These are phyloP conservation scores for Oncorhynchus gorbuscha DNA, from an alignment of 2,113 vertebrate genomes.

Conservation along the genomic window DNA sequence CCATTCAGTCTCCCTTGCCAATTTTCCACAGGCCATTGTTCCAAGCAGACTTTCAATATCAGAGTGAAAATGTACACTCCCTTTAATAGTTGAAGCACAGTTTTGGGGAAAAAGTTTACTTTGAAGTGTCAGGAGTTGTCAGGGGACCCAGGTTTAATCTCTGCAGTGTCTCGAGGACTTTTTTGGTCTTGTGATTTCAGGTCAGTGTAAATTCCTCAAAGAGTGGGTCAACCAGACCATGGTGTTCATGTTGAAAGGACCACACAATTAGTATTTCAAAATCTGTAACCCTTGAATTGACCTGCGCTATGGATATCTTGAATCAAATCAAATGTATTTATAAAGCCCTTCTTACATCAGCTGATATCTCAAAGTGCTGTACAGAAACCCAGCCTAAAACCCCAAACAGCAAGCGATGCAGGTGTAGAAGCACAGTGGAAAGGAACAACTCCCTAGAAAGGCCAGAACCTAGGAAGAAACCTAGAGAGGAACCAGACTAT, in stretches of 20 bases:
- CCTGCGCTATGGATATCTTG: background rate
- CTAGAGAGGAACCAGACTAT: too few species aligned
- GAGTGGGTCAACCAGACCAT: constrained; percentile 4
- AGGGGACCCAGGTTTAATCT: constrained; percentile 12
- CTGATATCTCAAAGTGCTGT: too few species aligned
- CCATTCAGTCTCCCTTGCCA: constrained; percentile 34
- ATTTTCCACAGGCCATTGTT: constrained; percentile 30
- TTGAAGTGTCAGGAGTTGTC: constrained; percentile 15
- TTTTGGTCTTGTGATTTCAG: constrained; percentile 17
- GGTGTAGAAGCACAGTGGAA: too few species aligned
- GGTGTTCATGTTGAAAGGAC: constrained; percentile 26
- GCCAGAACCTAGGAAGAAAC: too few species aligned
- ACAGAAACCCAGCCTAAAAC: too few species aligned
- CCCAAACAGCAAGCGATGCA: too few species aligned
- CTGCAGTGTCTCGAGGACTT: constrained; percentile 4
- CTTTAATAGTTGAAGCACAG: background rate
- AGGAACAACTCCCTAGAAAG: too few species aligned
- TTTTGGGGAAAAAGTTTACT: constrained; percentile 17
- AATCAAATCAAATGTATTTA: background rate
- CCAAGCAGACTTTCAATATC: constrained; percentile 16
- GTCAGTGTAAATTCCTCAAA: constrained; percentile 11
- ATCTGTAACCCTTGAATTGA: background rate
- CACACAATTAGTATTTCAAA: constrained; percentile 29
- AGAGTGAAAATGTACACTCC: constrained; percentile 18
- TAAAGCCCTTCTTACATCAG: too few species aligned